Evolutionary conservation across 2,888 invertebrate species (phyloP).

Genomic region (Plebejus anna): DNA sequence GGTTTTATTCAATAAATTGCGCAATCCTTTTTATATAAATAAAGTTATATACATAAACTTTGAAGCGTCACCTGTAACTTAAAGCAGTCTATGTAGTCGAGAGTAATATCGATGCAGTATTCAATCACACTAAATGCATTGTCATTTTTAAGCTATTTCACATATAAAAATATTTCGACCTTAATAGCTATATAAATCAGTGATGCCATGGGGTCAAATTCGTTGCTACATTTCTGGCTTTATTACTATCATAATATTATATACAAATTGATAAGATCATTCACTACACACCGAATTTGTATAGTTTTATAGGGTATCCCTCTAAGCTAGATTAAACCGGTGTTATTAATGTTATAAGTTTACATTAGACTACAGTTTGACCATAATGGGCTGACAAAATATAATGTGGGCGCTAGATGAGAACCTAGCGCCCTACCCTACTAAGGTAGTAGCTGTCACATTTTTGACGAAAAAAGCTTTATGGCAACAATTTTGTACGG

Average conservation of each 20-base stretch:
- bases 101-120: slow-evolving; percentile 43
- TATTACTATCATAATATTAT: not conserved
- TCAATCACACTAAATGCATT: slow-evolving; percentile 61
- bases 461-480: not conserved
- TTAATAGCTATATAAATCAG: slow-evolving; percentile 39
- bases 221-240: not conserved
- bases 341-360: too few relatives aligned
- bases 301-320: not conserved
- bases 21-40: slow-evolving; percentile 64
- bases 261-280: not conserved
- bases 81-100: slow-evolving; percentile 67
- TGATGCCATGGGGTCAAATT: slow-evolving; percentile 25
- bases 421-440: too few relatives aligned
- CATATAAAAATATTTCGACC: slow-evolving; percentile 75
- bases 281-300: not conserved
- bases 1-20: slow-evolving; percentile 65
- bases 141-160: slow-evolving; percentile 62
- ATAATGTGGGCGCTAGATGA: too few relatives aligned
- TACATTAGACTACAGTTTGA: not conserved
- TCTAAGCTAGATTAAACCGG: not conserved
- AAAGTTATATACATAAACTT: slow-evolving; percentile 68
- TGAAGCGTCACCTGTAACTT: slow-evolving; percentile 66
- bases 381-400: not conserved
- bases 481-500: not conserved
- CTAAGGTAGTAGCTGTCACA: not conserved